Evolutionary conservation across 2,797 vertebrate genomes (phyloP).

Genomic region (Chloroceryle amazona): DNA sequence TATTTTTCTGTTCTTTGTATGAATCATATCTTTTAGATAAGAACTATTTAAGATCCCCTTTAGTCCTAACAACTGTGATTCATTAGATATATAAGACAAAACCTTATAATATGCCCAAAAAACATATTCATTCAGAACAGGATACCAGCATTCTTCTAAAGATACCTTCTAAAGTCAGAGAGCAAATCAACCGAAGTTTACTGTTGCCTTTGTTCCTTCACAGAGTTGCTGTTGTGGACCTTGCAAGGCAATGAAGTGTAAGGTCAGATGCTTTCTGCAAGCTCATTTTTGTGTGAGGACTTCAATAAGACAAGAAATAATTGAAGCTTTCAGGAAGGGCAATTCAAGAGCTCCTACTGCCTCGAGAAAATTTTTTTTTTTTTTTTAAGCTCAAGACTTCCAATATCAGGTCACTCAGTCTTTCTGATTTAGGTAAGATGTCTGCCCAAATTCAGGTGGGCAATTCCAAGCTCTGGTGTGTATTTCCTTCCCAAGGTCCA

Average conservation of each 20-base stretch:
- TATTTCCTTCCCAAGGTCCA: rapidly evolving
- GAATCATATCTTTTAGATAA: neutral
- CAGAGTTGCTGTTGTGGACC: neutral
- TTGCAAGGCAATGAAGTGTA: neutral
- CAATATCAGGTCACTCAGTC: neutral
- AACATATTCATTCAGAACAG: neutral
- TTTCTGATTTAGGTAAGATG: neutral
- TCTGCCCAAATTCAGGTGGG: neutral
- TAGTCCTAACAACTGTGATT: neutral
- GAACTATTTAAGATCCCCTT: neutral
- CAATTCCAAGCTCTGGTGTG: neutral
- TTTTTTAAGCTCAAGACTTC: neutral
- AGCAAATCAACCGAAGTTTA: neutral
- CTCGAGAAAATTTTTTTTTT: neutral
- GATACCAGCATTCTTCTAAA: neutral
- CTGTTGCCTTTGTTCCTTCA: neutral
- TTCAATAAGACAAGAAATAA: constrained; percentile 10
- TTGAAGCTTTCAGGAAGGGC: neutral
- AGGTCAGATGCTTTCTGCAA: constrained; percentile 13
- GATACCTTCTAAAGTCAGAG: neutral
- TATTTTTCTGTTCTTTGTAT: neutral
- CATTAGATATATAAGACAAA: neutral
- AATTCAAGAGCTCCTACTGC: neutral
- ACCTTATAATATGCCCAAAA: neutral
- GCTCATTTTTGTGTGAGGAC: constrained; percentile 30